Evolutionary conservation across 1,140 invertebrate species (phyloP), one percentile per base, ranked within the genome.

Genomic region (Lordiphosa mommai): DNA sequence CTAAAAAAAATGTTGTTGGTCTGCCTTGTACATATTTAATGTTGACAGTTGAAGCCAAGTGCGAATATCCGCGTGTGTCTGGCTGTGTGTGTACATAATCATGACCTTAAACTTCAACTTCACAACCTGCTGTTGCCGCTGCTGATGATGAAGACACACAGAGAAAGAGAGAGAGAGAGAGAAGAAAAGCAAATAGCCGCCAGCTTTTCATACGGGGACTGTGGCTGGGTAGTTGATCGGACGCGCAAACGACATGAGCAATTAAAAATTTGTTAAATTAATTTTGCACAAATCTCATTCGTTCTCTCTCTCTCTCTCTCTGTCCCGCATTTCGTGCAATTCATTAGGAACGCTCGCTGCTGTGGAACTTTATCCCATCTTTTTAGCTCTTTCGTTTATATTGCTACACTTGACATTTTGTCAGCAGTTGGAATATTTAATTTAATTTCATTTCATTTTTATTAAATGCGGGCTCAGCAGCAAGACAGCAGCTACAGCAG

Each of bases 201-300:
- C 52, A 9, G 16, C 16, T 9, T 20, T 4, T 20, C 17, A 12
- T n/a, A 6, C 36, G 12, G 13, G 16, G 9, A 16, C 16, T 38
- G 17, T 23, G 4, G 10, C 4, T 43, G 32, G n/a, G 16, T 33
- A 36, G 46, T 49, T 40, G 49, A 38, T 51, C 20, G 27, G 34
- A 40, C 34, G 27, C 49, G 34, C 76, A 84, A 84, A 84, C 67
- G 76, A 82, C 77, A 82, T 84, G 77, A 82, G 77, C 77, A 82
- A 82, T 82, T 82, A 82, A 84, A 82, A 82, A 77, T 82, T 82
- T 82, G 77, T 74, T 64, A 82, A 82, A 82, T 82, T 82, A 82
- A 82, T 82, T 82, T 84, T 65, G 63, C 67, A 71, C 56, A 70
- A 52, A 69, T 68, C 46, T 60, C 46, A 47, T 57, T 29, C 36